Evolutionary conservation across 2,888 invertebrate genomes (phyloP), one percentile per base, ranked within the genome.

Genomic region (Ephialtes manifestator): DNA sequence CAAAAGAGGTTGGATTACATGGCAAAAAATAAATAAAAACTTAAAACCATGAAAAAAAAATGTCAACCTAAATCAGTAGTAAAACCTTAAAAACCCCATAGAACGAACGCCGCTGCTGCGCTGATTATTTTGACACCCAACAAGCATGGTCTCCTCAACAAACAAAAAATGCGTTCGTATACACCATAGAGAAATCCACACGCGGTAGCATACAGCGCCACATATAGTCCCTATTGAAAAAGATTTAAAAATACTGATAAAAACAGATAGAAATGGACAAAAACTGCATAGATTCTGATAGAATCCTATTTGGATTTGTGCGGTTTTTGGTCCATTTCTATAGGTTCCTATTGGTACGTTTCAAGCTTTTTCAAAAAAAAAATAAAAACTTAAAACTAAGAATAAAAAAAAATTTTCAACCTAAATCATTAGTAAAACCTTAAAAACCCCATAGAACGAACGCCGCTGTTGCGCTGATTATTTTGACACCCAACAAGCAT

Each of bases 81-180:
- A 35, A 35, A 60, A 15, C 1, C 1, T 63, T 0, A 35, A 35
- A n/a, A 35, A 15, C 60, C 11, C 28, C 8, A 18, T 63, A 18
- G 60, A 15, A 0, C 0, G 18, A 35, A n/a, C 5, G 1, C 10
- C 18, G n/a, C 0, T 35, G 31, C 8, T 31, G 18, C 4, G n/a
- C 60, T 35, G 60, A 63, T 63, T 2, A 63, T 35, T 63, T 63
- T 63, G 60, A 63, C 35, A 63, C 60, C 60, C 60, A 7, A 63
- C 18, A 63, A 63, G 31, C 60, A 31, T 15, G 35, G 35, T 35
- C 18, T n/a, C n/a, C n/a, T 4, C 48, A 48, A 15, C 3, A 48
- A 15, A 15, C 4, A 48, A 48, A 48, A 39, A 39, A 2, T 8
- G 10, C 39, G 10, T 10, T 10, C 39, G 39, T 39, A 8, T 39